A percentile compares a stretch with the other conserved stretches of the same genome.
Evolutionary conservation across 2,113 vertebrate genomes (phyloP).

Genomic region (Apodemus sylvaticus): DNA sequence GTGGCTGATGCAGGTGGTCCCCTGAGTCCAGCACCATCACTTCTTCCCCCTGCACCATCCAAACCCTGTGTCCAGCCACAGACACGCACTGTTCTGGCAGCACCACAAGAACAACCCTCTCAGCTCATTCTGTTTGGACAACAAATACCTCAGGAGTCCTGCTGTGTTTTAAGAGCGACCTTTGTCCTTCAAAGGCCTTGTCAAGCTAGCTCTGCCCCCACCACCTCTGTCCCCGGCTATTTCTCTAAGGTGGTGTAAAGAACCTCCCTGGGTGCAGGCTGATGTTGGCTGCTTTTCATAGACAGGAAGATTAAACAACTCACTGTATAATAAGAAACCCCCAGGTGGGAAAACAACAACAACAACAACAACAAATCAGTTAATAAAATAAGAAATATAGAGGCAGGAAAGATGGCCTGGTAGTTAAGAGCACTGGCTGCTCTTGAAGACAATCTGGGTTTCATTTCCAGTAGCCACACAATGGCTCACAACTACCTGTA

Average conservation of each 20-base stretch:
- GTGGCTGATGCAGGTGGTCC: background rate
- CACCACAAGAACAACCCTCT: background rate
- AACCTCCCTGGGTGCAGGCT: background rate
- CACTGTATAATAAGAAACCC: background rate
- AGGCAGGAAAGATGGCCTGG: background rate
- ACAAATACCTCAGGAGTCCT: background rate
- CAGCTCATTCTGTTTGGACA: background rate
- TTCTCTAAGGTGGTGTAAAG: background rate
- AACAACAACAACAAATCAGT: background rate
- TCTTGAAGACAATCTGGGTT: background rate
- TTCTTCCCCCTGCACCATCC: no score
- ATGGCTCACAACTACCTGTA: background rate
- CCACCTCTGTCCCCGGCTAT: fast-evolving
- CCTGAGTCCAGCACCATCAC: background rate
- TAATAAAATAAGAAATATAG: conserved; percentile 25
- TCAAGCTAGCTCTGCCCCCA: background rate
- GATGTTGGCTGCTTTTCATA: background rate
- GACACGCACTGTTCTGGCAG: background rate
- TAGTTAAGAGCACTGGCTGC: background rate
- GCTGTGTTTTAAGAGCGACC: background rate
- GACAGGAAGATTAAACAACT: background rate
- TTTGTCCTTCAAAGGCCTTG: background rate
- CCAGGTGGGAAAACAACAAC: background rate
- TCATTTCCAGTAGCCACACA: background rate
- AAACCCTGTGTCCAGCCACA: background rate